Evolutionary conservation across 2,113 vertebrate species (phyloP), one percentile per base, ranked within the genome.

Genomic region (Columbina picui): DNA sequence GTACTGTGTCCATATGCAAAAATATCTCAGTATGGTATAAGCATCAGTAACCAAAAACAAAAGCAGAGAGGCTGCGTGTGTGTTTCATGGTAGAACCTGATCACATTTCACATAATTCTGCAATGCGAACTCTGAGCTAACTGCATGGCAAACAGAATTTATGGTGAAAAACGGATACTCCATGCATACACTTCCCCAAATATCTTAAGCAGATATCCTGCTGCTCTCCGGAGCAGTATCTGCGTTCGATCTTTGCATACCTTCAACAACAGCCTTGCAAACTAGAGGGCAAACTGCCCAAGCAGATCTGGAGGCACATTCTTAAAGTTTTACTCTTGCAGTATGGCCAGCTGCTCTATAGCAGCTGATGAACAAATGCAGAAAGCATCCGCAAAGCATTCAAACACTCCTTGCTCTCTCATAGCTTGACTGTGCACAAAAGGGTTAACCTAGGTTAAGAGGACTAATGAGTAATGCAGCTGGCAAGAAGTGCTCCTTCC

Each of bases 351-450:
- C 82, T 91, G 82, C 55, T 65, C 49, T 39, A 9, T 18, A 94
- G 85, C 84, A 88, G 91, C 96, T 91, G 85, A 94, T 87, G 93
- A 96, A 92, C 83, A 92, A 97, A 90, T 83, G 88, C 78, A 90
- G 67, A 93, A 97, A 95, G 29, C 85, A 94, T 90, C 39, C 78
- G 82, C 68, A 63, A 87, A 90, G 76, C 79, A 94, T 96, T 81
- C 0, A 0, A 94, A 87, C 47, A 26, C 41, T 80, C 27, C 47
- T 26, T 78, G 61, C 57, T 85, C 32, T 55, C 39, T 78, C 64
- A 29, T 25, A 79, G 63, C 74, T 76, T 84, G 36, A 15, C 41
- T 76, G 74, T 32, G 65, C 64, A 57, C 32, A 43, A 76, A 95
- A 95, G 92, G 47, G 95, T 97, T 95, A 96, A 96, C 56, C 41